A percentile compares a stretch with the other conserved stretches of the same genome.
Evolutionary conservation across 2,888 invertebrate genomes (phyloP).

Genomic region (Diarsia dahlii): DNA sequence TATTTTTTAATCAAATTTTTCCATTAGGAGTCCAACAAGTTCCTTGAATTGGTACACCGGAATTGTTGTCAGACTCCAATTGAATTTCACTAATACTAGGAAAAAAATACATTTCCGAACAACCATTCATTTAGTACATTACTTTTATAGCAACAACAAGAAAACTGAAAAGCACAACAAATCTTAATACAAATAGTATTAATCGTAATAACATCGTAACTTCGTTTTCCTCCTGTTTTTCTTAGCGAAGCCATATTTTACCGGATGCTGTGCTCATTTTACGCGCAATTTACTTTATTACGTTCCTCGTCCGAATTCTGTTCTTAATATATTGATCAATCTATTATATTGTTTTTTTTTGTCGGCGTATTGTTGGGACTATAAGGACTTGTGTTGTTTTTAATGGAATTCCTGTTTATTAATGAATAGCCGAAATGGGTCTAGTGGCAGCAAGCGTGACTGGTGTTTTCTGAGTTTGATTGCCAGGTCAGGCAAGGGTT

Average conservation of each 20-base stretch:
- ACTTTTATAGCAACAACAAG: slow-evolving; percentile 6
- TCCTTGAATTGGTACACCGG: neutral
- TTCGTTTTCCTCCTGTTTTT: slow-evolving; percentile 43
- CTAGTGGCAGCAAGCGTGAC: neutral
- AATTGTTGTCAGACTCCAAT: neutral
- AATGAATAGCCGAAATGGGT: neutral
- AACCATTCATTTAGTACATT: slow-evolving; percentile 4
- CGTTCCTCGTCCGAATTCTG: slow-evolving; percentile 64
- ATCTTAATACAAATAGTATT: slow-evolving; percentile 50
- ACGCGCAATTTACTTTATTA: slow-evolving; percentile 77
- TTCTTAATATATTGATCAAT: slow-evolving; percentile 71
- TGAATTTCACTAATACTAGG: neutral
- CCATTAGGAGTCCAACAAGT: neutral
- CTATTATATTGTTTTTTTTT: slow-evolving; percentile 43
- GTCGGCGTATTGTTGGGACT: neutral
- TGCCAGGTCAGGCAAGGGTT: too few species aligned
- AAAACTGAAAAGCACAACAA: slow-evolving; percentile 37
- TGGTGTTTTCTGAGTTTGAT: too few species aligned
- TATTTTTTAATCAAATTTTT: neutral
- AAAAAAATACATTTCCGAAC: neutral
- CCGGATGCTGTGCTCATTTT: slow-evolving; percentile 72
- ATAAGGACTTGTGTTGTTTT: neutral
- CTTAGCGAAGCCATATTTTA: slow-evolving; percentile 66
- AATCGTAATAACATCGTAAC: slow-evolving; percentile 49
- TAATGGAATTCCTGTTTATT: neutral